Evolutionary conservation across 2,888 invertebrate genomes (phyloP).

Genomic region (Itoplectis maculator): DNA sequence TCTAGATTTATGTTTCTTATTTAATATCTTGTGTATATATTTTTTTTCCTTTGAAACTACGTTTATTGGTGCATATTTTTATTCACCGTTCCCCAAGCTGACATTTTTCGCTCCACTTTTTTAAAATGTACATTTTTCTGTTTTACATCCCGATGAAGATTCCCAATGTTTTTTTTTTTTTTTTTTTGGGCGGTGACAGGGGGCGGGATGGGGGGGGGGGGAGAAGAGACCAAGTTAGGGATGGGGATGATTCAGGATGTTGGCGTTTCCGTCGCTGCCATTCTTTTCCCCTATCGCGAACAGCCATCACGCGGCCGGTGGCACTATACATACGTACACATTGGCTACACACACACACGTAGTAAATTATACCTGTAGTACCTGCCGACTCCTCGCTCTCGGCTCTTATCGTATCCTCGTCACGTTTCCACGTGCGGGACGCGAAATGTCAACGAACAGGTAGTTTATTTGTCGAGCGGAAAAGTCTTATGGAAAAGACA

Average conservation of each 20-base stretch:
- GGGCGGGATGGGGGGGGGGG: too few relatives aligned
- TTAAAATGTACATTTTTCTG: not conserved
- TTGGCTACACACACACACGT: not conserved
- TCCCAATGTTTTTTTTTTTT: conserved; percentile 16
- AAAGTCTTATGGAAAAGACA: not conserved
- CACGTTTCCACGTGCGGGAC: conserved; percentile 38
- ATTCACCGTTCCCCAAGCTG: not conserved
- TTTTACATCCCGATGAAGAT: not conserved
- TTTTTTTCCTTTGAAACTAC: too few relatives aligned
- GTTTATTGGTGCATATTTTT: not conserved
- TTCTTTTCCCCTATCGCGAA: conserved; percentile 39
- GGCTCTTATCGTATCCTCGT: conserved; percentile 30
- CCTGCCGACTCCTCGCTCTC: conserved; percentile 1
- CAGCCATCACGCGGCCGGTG: not conserved
- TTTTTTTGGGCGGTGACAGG: too few relatives aligned
- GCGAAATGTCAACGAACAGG: not conserved
- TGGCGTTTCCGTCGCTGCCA: conserved; percentile 7
- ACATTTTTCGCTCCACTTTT: not conserved
- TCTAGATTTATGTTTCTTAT: too few relatives aligned
- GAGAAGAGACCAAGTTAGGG: too few relatives aligned
- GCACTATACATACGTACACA: not conserved
- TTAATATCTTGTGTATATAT: too few relatives aligned
- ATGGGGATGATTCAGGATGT: conserved; percentile 25
- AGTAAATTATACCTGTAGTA: conserved; percentile 5
- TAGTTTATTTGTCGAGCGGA: not conserved